Evolutionary conservation across 2,797 vertebrate species (phyloP).

Genomic region (Melanotaenia maccullochi): DNA sequence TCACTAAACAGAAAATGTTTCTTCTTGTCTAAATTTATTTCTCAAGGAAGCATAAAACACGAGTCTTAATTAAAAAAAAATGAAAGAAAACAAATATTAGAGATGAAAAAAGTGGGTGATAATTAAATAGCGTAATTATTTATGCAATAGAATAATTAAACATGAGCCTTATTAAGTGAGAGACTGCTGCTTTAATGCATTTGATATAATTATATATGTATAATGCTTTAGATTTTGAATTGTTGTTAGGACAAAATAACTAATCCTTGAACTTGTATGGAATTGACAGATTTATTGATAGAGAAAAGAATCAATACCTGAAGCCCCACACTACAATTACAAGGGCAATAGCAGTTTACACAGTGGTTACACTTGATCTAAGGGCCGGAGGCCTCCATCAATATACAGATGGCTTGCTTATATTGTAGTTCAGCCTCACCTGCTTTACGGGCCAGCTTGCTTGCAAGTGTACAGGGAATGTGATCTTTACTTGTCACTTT

Average conservation of each 20-base stretch:
- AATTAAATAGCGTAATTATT: not conserved
- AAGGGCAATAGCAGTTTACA: conserved; percentile 44
- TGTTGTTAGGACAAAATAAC: conserved; percentile 1
- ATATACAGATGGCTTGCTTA: conserved; percentile 18
- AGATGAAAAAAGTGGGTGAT: not conserved
- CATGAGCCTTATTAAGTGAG: not conserved
- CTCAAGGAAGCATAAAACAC: not conserved
- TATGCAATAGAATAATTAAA: conserved; percentile 3
- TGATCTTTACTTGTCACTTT: conserved; percentile 41
- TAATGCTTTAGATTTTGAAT: conserved; percentile 6
- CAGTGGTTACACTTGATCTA: conserved; percentile 44
- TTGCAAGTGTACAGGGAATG: conserved; percentile 38
- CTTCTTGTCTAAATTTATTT: not conserved
- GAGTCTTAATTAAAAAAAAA: not conserved
- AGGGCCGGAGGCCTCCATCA: conserved; percentile 37
- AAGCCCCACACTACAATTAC: conserved; percentile 40
- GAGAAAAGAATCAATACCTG: conserved; percentile 49
- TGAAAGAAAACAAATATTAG: not conserved
- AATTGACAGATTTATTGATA: conserved; percentile 37
- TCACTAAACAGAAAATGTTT: not conserved
- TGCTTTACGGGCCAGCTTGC: conserved; percentile 15
- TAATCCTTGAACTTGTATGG: conserved; percentile 2
- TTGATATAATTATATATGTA: not conserved
- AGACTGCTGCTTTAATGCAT: not conserved
- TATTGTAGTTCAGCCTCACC: conserved; percentile 26